Conservation (phyloP, 2,113 vertebrate genomes). For the Anhinga rufa region DNA sequence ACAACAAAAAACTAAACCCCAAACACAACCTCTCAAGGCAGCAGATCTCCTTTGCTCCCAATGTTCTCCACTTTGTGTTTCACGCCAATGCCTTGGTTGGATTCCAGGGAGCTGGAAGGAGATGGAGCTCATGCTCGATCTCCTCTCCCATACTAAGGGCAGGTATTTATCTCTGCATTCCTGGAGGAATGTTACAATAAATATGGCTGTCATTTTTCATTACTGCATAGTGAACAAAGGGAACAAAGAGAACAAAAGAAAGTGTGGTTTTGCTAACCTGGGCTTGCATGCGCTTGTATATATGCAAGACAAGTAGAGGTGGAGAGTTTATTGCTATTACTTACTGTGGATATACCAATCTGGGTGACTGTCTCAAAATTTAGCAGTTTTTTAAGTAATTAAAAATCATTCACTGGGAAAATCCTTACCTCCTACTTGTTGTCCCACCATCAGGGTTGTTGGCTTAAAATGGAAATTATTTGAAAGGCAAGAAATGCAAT, state of each 20-base stretch:
- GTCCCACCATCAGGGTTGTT: neutral
- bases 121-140: neutral
- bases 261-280: constrained; percentile 29
- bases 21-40: neutral
- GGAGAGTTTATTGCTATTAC: neutral
- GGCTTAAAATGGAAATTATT: neutral
- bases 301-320: neutral
- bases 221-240: constrained; percentile 53
- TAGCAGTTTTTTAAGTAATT: neutral
- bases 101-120: constrained; percentile 12
- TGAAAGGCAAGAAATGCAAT: neutral
- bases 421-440: neutral
- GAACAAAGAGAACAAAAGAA: constrained; percentile 64
- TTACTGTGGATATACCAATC: neutral
- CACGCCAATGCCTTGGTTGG: accelerated
- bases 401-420: neutral
- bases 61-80: neutral
- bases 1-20: too few relatives aligned
- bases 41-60: neutral
- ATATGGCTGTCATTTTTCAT: constrained; percentile 63
- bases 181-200: constrained; percentile 61
- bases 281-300: neutral
- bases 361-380: neutral
- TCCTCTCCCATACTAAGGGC: constrained; percentile 34
- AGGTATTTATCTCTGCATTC: constrained; percentile 66